Percentiles rank a stretch among this genome's conserved stretches.
phyloP scores from a whole-genome alignment of 2,797 vertebrate species.

The Tamandua tetradactyla region DNA sequence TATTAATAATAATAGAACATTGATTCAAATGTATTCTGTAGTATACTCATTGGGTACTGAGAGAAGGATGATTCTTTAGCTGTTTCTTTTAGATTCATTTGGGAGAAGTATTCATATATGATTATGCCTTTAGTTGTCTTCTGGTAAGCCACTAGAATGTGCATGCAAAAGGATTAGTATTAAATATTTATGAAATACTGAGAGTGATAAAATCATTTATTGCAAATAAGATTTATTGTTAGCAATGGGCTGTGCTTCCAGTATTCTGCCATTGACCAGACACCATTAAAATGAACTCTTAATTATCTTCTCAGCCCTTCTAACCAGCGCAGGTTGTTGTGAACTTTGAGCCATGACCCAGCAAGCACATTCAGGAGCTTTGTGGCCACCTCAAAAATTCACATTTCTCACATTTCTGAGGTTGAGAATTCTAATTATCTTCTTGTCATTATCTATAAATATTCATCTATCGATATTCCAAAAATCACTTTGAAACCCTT shows the following conservation, averaged over 20 bases:
- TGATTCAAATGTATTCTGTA: not conserved
- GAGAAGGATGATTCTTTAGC: not conserved
- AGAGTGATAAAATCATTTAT: conserved; percentile 61
- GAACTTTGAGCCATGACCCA: not conserved
- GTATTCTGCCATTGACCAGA: conserved; percentile 11
- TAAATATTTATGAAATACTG: conserved; percentile 64
- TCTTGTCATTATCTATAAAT: conserved; percentile 50
- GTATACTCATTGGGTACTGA: not conserved
- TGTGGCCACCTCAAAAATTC: not conserved
- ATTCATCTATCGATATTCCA: conserved; percentile 42
- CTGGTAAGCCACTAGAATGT: not conserved
- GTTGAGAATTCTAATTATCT: conserved; percentile 36
- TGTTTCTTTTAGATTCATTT: not conserved
- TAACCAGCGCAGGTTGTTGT: not conserved
- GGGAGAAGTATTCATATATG: not conserved
- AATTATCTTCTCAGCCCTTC: not conserved
- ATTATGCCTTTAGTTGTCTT: conserved; percentile 45
- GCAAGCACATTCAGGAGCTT: not conserved
- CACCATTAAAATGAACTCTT: not conserved
- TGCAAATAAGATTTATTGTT: conserved; percentile 40
- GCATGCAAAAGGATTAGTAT: conserved; percentile 37
- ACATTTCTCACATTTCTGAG: conserved; percentile 7
- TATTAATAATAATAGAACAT: conserved; percentile 51
- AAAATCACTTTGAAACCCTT: conserved; percentile 36
- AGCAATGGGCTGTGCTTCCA: not conserved